Evolutionary conservation across 1,140 invertebrate genomes (phyloP), one percentile per base, ranked within the genome.

Genomic region (Plectus sambesii): DNA sequence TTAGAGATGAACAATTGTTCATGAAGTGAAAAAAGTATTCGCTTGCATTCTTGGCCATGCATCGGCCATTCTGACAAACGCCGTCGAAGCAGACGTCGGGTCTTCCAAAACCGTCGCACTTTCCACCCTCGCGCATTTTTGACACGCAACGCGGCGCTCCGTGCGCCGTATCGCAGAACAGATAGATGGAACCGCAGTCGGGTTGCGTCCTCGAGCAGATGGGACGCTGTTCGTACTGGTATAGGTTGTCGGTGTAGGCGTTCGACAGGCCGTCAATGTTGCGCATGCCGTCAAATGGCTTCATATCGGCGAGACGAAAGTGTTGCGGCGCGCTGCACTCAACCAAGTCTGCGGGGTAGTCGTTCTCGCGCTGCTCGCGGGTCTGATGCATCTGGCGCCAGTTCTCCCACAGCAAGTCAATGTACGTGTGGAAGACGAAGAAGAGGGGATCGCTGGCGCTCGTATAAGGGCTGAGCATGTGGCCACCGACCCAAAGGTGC

Each of bases 361-460:
- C 40, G 37, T 54, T 47, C 26, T 66, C 63, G 12, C 63, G 33
- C 2, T 47, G 35, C 46, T 44, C 59, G 23, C 57, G 41, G 24
- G 52, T 41, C 38, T 57, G 53, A 42, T 64, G 58, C 39, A 45
- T 27, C 43, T 69, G 63, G 9, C 68, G 43, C 66, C 69, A 69
- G 25, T 60, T 44, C 39, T 69, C 69, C 59, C 55, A 66, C 33
- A 67, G 47, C 29, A 41, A 63, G 51, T 73, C 71, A 12, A 73
- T 58, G 55, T 69, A 72, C 12, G 59, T 53, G 42, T 66, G 63
- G 39, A 68, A 63, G 29, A 66, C 37, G 40, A 69, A 66, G 47
- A 66, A 66, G 38, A 66, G 42, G 2, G 63, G 63, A 50, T 74
- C 73, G 47, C 67, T 72, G 23, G 70, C 60, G 17, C 54, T 56